A percentile compares a stretch with the other conserved stretches of the same genome.
These are phyloP conservation scores for Ophion slaviceki DNA, from an alignment of 2,888 invertebrate genomes.

Conservation along the genomic window DNA sequence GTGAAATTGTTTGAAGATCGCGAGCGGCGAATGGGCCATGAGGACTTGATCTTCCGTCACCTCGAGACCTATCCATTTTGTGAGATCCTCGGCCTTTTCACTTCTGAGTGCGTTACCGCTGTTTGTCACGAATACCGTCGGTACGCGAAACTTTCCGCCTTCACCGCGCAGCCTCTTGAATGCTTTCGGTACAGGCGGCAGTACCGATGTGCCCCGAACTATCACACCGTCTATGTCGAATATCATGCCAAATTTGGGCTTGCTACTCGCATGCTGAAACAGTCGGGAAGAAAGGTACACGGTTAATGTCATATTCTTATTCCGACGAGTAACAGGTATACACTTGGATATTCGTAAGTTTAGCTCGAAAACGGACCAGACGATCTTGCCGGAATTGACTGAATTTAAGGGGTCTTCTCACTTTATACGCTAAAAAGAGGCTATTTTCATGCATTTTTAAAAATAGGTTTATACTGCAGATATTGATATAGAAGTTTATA, in stretches of 20 bases:
- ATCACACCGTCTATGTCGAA: conserved; percentile 89
- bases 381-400: too few relatives aligned
- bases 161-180: conserved; percentile 85
- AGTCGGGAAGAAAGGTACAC: neutral
- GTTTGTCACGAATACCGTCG: conserved; percentile 88
- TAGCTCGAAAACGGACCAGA: too few relatives aligned
- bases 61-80: conserved; percentile 86
- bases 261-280: conserved; percentile 77
- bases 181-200: conserved; percentile 86
- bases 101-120: conserved; percentile 86
- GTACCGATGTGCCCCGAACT: conserved; percentile 85
- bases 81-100: conserved; percentile 86
- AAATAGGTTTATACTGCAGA: too few relatives aligned
- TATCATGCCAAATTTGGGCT: conserved; percentile 86
- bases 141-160: conserved; percentile 86
- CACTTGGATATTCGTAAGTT: neutral
- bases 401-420: too few relatives aligned
- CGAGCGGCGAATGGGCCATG: conserved; percentile 87
- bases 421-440: too few relatives aligned
- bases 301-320: neutral
- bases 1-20: conserved; percentile 86
- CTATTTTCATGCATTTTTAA: too few relatives aligned
- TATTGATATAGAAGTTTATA: too few relatives aligned
- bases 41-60: conserved; percentile 86
- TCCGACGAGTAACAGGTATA: neutral